phyloP scores from a whole-genome alignment of 2,113 vertebrate genomes.

The Pangasianodon gigas region DNA sequence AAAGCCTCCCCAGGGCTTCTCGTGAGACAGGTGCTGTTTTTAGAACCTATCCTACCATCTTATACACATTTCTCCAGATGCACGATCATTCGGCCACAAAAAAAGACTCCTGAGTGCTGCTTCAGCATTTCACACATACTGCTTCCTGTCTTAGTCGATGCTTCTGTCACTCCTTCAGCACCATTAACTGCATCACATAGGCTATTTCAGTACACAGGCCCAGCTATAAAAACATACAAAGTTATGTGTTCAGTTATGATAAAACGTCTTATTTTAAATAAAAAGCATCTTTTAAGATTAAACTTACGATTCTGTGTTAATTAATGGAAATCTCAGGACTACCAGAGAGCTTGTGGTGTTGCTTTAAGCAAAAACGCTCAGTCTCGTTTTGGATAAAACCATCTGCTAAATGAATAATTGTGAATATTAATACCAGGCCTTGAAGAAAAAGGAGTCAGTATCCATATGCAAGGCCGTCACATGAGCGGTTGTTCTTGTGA shows the following conservation, averaged over 20 bases:
- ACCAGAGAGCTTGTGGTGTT: neutral
- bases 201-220: neutral
- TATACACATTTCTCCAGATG: slow-evolving; percentile 13
- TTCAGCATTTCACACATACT: slow-evolving; percentile 31
- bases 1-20: slow-evolving; percentile 8
- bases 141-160: slow-evolving; percentile 21
- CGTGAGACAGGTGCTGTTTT: slow-evolving; percentile 23
- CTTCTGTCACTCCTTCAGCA: slow-evolving; percentile 12
- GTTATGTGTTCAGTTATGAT: neutral
- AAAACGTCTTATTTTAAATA: neutral
- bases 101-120: slow-evolving; percentile 28
- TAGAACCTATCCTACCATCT: neutral
- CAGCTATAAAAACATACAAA: neutral
- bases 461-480: neutral
- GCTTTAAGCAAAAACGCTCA: neutral
- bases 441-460: slow-evolving; percentile 3
- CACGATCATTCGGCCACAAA: neutral
- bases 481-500: slow-evolving; percentile 29
- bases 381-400: neutral
- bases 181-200: neutral
- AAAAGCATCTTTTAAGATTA: neutral
- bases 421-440: slow-evolving; percentile 7
- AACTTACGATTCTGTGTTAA: neutral
- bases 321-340: neutral
- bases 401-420: slow-evolving; percentile 25